phyloP scores from a whole-genome alignment of 2,888 invertebrate species.

The Tetanocera ferruginea region DNA sequence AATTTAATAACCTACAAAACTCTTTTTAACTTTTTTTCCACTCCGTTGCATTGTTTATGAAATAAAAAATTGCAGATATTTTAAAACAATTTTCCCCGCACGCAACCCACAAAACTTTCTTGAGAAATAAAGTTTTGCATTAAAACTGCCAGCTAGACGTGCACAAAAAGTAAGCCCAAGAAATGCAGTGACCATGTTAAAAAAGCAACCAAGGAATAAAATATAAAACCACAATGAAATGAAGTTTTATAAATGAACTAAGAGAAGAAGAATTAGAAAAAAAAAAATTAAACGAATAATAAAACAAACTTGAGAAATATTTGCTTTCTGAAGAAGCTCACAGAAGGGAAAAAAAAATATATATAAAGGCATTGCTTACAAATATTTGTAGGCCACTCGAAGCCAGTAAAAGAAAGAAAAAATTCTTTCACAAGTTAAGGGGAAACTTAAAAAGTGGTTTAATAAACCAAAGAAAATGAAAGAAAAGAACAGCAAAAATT shows the following conservation, averaged over 20 bases:
- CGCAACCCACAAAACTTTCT: neutral
- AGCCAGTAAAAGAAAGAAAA: neutral
- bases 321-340: neutral
- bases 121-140: conserved; percentile 4
- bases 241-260: neutral
- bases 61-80: conserved; percentile 3
- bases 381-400: conserved; percentile 12
- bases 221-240: neutral
- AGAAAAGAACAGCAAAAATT: too few species aligned
- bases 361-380: neutral
- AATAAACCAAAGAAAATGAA: too few species aligned
- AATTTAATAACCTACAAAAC: neutral
- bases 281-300: neutral
- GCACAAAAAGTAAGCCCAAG: neutral
- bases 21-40: neutral
- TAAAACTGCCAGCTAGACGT: neutral
- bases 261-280: neutral
- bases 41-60: neutral
- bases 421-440: too few species aligned
- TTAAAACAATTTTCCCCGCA: neutral
- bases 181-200: conserved; percentile 1
- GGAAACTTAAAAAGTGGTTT: too few species aligned
- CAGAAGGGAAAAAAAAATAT: neutral
- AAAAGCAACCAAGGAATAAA: neutral
- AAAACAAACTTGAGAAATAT: neutral